Base-by-base conservation (phyloP, 2,888 invertebrate species). In the Steinernema hermaphroditum region DNA sequence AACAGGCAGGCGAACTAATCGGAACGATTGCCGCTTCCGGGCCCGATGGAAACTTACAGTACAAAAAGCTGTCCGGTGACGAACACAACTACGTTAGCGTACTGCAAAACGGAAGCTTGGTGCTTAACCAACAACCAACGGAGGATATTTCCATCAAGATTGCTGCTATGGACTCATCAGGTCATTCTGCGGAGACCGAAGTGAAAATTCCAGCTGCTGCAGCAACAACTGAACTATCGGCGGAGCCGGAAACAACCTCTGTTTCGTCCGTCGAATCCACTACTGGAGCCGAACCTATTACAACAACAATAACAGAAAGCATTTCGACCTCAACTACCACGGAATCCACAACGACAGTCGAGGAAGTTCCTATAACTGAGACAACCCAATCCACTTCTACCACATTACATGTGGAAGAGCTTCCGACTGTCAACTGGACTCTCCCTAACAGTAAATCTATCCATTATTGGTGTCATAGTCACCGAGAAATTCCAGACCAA, bases 101-200 rank as follows among this genome's bases (percentile, higher is more conserved):
- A 14, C 32, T 50, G n/a, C 24, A 14, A 46, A 72, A 14, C 29
- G 54, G 54, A 2, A 54, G 24, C 19, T 6, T 54, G 6, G 27
- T 54, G 4, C 54, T 54, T 1, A 54, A 70, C 46, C 9, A 24
- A 2, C 19, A n/a, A 9, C 43, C 68, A 8, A 6, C 14, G n/a
- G 16, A 34, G 8, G 34, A 29, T 27, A 4, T 44, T 19, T 44
- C 46, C 8, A 16, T 70, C 14, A 14, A 43, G 22, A 32, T 80
- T 12, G 79, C 77, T 32, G 79, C 76, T 4, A 72, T 76, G 14
- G 80, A 80, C 69, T 37, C 75, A 22, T 74, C 71, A 68, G 80
- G 78, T 2, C 78, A 78, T 70, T 14, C 70, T 8, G 70, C 46
- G 16, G 70, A 70, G 24, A 37, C 46, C 2, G 19, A 27, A n/a